phyloP scores from a whole-genome alignment of 1,140 invertebrate genomes.

The Drosophila seguyi region DNA sequence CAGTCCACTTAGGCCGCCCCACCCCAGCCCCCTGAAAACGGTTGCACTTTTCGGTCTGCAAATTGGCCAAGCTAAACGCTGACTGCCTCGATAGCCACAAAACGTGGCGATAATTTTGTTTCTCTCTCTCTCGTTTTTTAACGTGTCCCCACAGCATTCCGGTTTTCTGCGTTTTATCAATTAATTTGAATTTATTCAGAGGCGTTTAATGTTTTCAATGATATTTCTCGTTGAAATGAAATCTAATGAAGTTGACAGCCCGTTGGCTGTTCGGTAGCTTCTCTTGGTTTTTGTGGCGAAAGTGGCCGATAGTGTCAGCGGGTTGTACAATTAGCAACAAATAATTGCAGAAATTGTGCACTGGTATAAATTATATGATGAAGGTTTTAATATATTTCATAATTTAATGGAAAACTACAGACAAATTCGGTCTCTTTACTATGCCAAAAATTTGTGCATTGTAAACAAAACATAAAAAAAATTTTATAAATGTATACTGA shows the following conservation, averaged over 20 bases:
- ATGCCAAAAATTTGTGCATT: no score
- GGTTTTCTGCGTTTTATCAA: slow-evolving; percentile 71
- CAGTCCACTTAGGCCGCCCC: slow-evolving; percentile 1
- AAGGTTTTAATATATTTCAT: no score
- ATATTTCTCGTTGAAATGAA: slow-evolving; percentile 63
- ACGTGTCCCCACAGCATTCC: slow-evolving; percentile 22
- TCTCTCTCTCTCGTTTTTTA: slow-evolving; percentile 30
- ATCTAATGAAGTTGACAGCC: slow-evolving; percentile 67
- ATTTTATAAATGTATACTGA: no score
- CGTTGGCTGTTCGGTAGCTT: slow-evolving; percentile 47
- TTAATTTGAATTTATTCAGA: slow-evolving; percentile 83
- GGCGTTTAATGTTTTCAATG: slow-evolving; percentile 76
- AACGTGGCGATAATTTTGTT: slow-evolving; percentile 72
- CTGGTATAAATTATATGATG: background rate
- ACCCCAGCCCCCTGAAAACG: slow-evolving; percentile 30
- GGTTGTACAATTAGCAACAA: slow-evolving; percentile 39
- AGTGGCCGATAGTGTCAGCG: slow-evolving; percentile 48
- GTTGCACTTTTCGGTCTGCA: slow-evolving; percentile 73
- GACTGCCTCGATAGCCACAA: slow-evolving; percentile 69
- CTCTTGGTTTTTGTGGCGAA: slow-evolving; percentile 32
- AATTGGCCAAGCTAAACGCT: slow-evolving; percentile 76
- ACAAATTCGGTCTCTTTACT: no score
- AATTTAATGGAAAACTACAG: no score
- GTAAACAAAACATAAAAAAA: no score
- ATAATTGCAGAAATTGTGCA: slow-evolving; percentile 23